Conservation (phyloP, 1,140 invertebrate species). For the Drosophila mauritiana region DNA sequence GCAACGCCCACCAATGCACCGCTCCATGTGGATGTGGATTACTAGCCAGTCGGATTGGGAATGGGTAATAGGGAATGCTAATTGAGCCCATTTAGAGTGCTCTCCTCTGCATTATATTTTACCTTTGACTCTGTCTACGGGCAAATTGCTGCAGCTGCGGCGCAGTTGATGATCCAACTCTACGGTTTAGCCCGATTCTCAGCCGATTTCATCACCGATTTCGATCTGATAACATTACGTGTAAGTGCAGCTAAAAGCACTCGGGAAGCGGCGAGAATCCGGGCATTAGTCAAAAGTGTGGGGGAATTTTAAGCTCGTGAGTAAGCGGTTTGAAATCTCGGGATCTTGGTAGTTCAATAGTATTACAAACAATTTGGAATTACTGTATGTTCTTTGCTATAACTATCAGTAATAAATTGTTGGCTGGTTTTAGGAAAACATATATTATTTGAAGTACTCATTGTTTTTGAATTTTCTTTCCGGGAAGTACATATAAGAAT, state of each 20-base stretch:
- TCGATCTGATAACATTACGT: constrained; percentile 31
- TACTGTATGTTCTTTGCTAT: neutral
- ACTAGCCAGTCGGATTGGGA: constrained; percentile 8
- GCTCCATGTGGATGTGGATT: neutral
- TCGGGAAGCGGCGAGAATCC: constrained; percentile 3
- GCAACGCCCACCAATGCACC: constrained; percentile 40
- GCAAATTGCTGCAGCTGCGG: constrained; percentile 15
- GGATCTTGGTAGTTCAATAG: constrained; percentile 1
- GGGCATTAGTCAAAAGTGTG: neutral
- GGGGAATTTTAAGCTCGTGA: constrained; percentile 16
- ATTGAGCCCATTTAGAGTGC: constrained; percentile 22
- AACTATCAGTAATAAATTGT: too few species aligned
- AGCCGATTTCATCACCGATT: constrained; percentile 31
- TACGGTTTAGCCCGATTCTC: constrained; percentile 23
- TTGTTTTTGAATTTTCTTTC: neutral
- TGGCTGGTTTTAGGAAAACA: too few species aligned
- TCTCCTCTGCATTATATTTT: constrained; percentile 6
- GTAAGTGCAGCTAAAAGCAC: constrained; percentile 38
- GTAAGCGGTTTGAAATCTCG: constrained; percentile 4
- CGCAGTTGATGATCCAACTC: constrained; percentile 38
- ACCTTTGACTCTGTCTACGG: constrained; percentile 37
- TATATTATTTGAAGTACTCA: too few species aligned
- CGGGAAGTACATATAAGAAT: neutral
- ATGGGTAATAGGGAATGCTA: constrained; percentile 8
- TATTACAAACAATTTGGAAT: neutral